phyloP scores from a whole-genome alignment of 2,113 vertebrate species.

The Hyperoodon ampullatus region DNA sequence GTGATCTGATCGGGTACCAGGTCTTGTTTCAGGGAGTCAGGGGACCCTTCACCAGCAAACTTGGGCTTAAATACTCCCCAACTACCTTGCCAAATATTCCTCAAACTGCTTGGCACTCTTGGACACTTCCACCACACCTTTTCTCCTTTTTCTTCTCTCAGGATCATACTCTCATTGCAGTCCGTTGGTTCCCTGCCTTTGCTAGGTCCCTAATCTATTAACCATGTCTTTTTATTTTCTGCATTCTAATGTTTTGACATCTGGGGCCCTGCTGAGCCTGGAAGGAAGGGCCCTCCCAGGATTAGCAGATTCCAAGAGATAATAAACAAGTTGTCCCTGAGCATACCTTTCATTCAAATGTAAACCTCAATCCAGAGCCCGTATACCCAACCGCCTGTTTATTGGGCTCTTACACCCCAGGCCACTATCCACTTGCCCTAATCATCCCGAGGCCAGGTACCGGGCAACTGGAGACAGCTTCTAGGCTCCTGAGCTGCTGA shows the following conservation, averaged over 20 bases:
- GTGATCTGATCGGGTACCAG: neutral
- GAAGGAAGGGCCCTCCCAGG: neutral
- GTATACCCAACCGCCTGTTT: neutral
- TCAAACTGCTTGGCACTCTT: neutral
- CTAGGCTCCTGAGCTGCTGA: neutral
- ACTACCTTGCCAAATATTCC: neutral
- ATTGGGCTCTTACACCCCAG: neutral
- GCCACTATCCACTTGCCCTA: neutral
- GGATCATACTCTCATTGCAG: rapidly evolving
- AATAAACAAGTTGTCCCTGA: neutral
- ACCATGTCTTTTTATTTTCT: neutral
- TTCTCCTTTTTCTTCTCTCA: neutral
- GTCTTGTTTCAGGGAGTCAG: neutral
- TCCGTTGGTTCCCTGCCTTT: neutral
- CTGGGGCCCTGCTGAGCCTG: neutral
- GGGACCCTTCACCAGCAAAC: neutral
- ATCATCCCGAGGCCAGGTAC: neutral
- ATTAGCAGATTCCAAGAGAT: neutral
- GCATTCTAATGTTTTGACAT: neutral
- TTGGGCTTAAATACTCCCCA: neutral
- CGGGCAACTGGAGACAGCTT: neutral
- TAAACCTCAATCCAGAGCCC: neutral
- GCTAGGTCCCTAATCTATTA: neutral
- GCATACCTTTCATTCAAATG: neutral
- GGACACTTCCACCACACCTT: neutral